phyloP scores from a whole-genome alignment of 2,797 vertebrate species.

The Fringilla coelebs region DNA sequence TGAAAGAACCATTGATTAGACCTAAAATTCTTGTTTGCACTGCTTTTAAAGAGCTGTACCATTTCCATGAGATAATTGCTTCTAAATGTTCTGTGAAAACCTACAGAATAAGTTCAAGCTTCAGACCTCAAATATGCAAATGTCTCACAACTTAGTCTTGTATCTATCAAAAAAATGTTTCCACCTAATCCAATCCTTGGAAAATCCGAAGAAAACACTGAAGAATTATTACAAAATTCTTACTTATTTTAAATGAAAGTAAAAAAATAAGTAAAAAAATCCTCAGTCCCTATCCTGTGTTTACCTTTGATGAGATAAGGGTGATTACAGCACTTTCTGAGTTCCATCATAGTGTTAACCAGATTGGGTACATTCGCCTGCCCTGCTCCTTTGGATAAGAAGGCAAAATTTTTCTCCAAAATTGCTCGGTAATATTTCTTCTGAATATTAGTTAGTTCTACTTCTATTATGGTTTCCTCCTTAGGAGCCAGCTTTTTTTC shows the following conservation, averaged over 20 bases:
- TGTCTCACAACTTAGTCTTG: neutral
- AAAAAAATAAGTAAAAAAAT: neutral
- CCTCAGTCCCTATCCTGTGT: neutral
- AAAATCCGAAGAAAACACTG: neutral
- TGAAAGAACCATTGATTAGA: neutral
- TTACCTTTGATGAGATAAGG: constrained; percentile 98
- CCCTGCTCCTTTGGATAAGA: constrained; percentile 95
- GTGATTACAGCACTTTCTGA: constrained; percentile 98
- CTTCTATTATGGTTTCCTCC: constrained; percentile 98
- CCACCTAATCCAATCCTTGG: neutral
- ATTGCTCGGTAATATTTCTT: constrained; percentile 99
- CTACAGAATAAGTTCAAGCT: neutral
- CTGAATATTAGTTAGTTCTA: constrained; percentile 98
- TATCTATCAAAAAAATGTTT: neutral
- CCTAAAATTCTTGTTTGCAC: neutral
- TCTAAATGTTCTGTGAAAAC: neutral
- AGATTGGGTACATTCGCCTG: constrained; percentile 97
- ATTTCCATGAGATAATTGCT: neutral
- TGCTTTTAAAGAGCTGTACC: neutral
- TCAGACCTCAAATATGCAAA: neutral
- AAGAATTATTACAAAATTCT: neutral
- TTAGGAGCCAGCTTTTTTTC: constrained; percentile 98
- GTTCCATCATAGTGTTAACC: constrained; percentile 99
- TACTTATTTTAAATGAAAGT: neutral
- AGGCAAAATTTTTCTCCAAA: constrained; percentile 97